Evolutionary conservation across 2,888 invertebrate species (phyloP).

Genomic region (Chalcosyrphus nemorum): DNA sequence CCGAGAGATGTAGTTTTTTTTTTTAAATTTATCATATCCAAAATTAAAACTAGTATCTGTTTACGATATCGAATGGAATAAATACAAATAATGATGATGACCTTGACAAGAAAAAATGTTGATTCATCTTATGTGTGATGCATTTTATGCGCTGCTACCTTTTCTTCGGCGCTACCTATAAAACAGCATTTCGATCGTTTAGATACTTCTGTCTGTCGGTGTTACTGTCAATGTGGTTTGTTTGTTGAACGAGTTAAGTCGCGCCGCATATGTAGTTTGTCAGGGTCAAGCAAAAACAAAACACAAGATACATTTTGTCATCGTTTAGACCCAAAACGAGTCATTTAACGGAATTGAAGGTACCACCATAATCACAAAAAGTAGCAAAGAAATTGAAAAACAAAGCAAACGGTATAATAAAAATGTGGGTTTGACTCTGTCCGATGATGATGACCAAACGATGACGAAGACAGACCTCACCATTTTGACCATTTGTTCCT

Average conservation of each 20-base stretch:
- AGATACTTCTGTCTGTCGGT: not conserved
- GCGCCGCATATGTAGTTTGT: constrained; percentile 22
- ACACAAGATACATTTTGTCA: constrained; percentile 50
- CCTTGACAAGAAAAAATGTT: constrained; percentile 37
- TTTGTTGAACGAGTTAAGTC: not conserved
- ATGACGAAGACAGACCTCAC: constrained; percentile 35
- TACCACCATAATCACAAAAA: not conserved
- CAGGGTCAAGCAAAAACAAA: constrained; percentile 33
- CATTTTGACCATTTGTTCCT: constrained; percentile 7
- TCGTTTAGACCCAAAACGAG: constrained; percentile 35
- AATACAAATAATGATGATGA: constrained; percentile 33
- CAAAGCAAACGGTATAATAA: constrained; percentile 52
- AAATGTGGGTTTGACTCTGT: not conserved
- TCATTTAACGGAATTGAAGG: constrained; percentile 57
- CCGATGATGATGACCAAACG: constrained; percentile 10
- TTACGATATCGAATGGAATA: constrained; percentile 32
- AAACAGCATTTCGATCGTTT: not conserved
- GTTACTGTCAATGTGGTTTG: not conserved
- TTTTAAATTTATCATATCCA: constrained; percentile 16
- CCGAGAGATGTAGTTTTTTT: too few species aligned
- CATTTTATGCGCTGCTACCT: constrained; percentile 18
- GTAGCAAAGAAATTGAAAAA: constrained; percentile 7
- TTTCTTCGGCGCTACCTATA: not conserved
- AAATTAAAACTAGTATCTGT: constrained; percentile 46
- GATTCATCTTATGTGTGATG: constrained; percentile 38